Evolutionary conservation across 2,888 invertebrate genomes (phyloP).

Genomic region (Tipula unca): DNA sequence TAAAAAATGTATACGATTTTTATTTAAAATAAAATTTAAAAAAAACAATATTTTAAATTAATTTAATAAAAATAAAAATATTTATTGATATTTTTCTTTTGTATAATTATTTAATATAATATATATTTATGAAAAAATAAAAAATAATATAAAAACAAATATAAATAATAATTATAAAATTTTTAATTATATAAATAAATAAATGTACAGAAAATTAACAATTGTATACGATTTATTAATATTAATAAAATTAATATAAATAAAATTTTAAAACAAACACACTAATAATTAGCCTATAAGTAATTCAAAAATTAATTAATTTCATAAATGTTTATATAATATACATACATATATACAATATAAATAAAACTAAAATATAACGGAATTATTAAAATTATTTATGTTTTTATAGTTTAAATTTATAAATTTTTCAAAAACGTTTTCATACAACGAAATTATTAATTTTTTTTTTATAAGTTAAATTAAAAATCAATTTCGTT

Average conservation of each 20-base stretch:
- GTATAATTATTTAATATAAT: not conserved
- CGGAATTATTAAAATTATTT: conserved; percentile 1
- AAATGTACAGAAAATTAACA: conserved; percentile 4
- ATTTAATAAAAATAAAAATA: not conserved
- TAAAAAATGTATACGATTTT: not conserved
- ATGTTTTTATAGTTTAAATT: not conserved
- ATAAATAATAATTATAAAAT: not conserved
- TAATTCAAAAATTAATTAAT: not conserved
- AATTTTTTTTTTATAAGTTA: not conserved
- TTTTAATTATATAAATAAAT: not conserved
- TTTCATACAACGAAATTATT: not conserved
- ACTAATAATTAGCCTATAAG: not conserved
- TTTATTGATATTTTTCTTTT: conserved; percentile 8
- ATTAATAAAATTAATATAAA: conserved; percentile 8
- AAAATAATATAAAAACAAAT: not conserved
- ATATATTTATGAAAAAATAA: not conserved
- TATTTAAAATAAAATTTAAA: not conserved
- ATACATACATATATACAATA: not conserved
- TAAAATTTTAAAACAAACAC: not conserved
- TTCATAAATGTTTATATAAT: conserved; percentile 1
- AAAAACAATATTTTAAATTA: not conserved
- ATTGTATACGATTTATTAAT: not conserved
- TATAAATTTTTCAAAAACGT: not conserved
- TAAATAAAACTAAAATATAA: not conserved
- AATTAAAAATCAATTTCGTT: not conserved